Conservation (phyloP, 1,140 invertebrate species). For the Cotesia typhae region DNA sequence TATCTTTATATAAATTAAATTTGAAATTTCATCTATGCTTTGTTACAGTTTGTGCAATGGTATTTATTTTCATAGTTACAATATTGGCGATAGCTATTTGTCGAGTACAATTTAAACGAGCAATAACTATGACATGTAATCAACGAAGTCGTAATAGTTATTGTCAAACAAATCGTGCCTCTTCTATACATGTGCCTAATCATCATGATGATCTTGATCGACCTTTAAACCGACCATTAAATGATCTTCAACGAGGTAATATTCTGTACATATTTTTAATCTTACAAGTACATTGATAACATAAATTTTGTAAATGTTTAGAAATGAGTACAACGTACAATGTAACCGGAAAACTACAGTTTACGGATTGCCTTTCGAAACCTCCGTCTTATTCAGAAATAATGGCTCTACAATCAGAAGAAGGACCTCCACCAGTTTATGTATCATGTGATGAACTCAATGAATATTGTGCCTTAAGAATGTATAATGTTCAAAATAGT, state of each 20-base stretch:
- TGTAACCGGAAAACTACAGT: conserved; percentile 62
- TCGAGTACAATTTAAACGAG: conserved; percentile 59
- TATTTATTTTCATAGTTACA: conserved; percentile 63
- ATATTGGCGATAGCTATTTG: conserved; percentile 63
- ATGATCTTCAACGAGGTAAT: conserved; percentile 40
- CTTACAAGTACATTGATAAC: not conserved
- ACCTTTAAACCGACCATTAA: conserved; percentile 36
- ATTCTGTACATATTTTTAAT: not conserved
- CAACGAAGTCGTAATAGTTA: conserved; percentile 36
- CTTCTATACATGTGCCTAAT: conserved; percentile 33
- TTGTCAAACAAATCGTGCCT: conserved; percentile 19
- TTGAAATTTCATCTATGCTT: conserved; percentile 14
- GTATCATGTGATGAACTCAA: conserved; percentile 63
- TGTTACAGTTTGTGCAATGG: conserved; percentile 61
- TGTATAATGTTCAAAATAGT: not conserved
- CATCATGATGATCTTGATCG: conserved; percentile 50
- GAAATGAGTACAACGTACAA: conserved; percentile 60
- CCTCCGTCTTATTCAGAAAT: conserved; percentile 70
- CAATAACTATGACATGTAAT: conserved; percentile 48
- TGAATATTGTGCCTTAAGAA: conserved; percentile 16
- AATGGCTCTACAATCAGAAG: conserved; percentile 59
- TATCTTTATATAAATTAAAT: not conserved
- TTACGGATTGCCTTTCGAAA: conserved; percentile 57
- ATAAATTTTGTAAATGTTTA: conserved; percentile 22
- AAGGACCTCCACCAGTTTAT: conserved; percentile 70